These are phyloP conservation scores for Gasterosteus aculeatus DNA, from an alignment of 2,113 vertebrate species.

Conservation along the genomic window DNA sequence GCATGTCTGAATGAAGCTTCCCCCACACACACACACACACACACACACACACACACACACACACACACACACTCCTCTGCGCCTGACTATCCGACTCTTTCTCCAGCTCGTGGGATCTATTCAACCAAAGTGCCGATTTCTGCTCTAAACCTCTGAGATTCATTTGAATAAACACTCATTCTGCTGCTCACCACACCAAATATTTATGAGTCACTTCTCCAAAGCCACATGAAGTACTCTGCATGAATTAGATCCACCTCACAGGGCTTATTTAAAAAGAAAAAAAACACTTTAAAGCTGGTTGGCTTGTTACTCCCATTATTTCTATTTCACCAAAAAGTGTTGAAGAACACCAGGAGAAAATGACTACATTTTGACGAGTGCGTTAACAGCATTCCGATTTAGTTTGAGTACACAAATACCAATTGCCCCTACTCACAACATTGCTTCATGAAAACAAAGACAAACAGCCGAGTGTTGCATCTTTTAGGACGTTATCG, in stretches of 20 bases:
- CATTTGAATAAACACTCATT: constrained; percentile 1
- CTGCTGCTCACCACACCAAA: background rate
- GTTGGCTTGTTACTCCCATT: background rate
- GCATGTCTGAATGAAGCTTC: constrained; percentile 40
- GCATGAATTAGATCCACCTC: background rate
- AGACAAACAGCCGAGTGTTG: background rate
- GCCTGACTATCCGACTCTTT: constrained; percentile 8
- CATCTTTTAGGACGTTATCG: background rate
- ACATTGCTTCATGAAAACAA: background rate
- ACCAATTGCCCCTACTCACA: background rate
- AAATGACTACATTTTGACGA: background rate
- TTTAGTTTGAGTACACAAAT: background rate
- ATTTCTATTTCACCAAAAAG: background rate
- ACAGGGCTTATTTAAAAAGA: background rate
- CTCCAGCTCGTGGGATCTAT: constrained; percentile 8
- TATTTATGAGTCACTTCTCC: background rate
- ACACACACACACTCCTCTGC: constrained; percentile 20
- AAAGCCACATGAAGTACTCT: background rate
- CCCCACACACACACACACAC: background rate
- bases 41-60: constrained; percentile 4
- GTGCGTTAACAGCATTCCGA: background rate
- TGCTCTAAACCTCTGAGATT: background rate
- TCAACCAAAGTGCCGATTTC: background rate
- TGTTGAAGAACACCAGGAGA: background rate
- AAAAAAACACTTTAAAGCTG: background rate